These are phyloP conservation scores for Mylabris phalerata DNA, from an alignment of 1,140 invertebrate genomes.

Conservation along the genomic window DNA sequence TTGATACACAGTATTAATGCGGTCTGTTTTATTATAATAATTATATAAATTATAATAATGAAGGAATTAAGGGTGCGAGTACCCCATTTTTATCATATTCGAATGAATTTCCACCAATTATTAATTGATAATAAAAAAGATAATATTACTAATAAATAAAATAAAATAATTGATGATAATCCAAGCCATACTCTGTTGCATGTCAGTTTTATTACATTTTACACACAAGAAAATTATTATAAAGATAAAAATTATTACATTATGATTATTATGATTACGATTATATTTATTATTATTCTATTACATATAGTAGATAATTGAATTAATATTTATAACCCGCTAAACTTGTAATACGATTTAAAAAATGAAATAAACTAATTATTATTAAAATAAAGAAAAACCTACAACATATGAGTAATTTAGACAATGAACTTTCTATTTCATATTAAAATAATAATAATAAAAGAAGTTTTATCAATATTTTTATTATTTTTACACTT, in stretches of 20 bases:
- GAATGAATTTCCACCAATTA: constrained; percentile 24
- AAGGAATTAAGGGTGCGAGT: constrained; percentile 22
- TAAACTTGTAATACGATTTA: constrained; percentile 37
- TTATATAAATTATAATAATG: background rate
- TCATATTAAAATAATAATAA: constrained; percentile 24
- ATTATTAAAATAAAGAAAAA: constrained; percentile 11
- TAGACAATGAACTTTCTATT: constrained; percentile 38
- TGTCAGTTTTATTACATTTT: constrained; percentile 42
- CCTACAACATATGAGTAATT: constrained; percentile 36
- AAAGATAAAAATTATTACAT: constrained; percentile 37
- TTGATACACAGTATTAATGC: constrained; percentile 31
- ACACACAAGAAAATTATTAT: constrained; percentile 33
- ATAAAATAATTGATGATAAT: constrained; percentile 20
- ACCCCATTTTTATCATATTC: constrained; percentile 23
- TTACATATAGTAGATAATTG: constrained; percentile 40
- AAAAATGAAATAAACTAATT: too few relatives aligned
- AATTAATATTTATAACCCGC: constrained; percentile 40
- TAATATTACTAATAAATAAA: too few relatives aligned
- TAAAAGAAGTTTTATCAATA: constrained; percentile 14
- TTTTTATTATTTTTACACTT: constrained; percentile 35
- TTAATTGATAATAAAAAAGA: constrained; percentile 5
- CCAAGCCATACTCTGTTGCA: constrained; percentile 40
- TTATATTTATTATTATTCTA: constrained; percentile 31
- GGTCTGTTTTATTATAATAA: constrained; percentile 12
- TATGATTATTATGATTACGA: constrained; percentile 29